Evolutionary conservation across 2,888 invertebrate species (phyloP).

Genomic region (Mechanitis mazaeus): DNA sequence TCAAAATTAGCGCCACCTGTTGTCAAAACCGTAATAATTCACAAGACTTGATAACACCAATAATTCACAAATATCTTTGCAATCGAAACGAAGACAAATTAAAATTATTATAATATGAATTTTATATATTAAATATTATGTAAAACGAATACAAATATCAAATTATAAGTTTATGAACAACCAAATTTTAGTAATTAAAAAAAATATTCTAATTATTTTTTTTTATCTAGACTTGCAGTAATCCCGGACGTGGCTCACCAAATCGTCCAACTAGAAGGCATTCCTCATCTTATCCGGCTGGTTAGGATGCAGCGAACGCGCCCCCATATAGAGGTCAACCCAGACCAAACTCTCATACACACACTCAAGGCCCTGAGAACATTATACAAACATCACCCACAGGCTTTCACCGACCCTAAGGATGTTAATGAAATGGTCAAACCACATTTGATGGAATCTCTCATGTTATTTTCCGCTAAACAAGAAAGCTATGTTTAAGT

Average conservation of each 20-base stretch:
- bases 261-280: slow-evolving; percentile 82
- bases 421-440: slow-evolving; percentile 85
- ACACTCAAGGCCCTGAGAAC: slow-evolving; percentile 66
- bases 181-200: neutral
- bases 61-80: too few relatives aligned
- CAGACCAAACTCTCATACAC: slow-evolving; percentile 66
- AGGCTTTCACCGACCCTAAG: slow-evolving; percentile 61
- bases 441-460: slow-evolving; percentile 86
- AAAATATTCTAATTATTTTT: slow-evolving; percentile 1
- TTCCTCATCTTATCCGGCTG: slow-evolving; percentile 79
- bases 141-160: neutral
- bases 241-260: slow-evolving; percentile 81
- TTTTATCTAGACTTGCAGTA: slow-evolving; percentile 76
- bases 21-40: too few relatives aligned
- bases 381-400: slow-evolving; percentile 65
- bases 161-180: neutral
- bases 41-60: too few relatives aligned
- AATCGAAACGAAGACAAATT: too few relatives aligned
- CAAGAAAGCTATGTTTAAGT: slow-evolving; percentile 86
- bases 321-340: slow-evolving; percentile 54
- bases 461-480: slow-evolving; percentile 85
- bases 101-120: too few relatives aligned
- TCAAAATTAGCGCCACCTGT: too few relatives aligned
- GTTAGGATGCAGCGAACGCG: slow-evolving; percentile 77
- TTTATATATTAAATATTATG: too few relatives aligned